Conservation (phyloP, 2,797 vertebrate species). For the Coregonus ussuriensis region DNA sequence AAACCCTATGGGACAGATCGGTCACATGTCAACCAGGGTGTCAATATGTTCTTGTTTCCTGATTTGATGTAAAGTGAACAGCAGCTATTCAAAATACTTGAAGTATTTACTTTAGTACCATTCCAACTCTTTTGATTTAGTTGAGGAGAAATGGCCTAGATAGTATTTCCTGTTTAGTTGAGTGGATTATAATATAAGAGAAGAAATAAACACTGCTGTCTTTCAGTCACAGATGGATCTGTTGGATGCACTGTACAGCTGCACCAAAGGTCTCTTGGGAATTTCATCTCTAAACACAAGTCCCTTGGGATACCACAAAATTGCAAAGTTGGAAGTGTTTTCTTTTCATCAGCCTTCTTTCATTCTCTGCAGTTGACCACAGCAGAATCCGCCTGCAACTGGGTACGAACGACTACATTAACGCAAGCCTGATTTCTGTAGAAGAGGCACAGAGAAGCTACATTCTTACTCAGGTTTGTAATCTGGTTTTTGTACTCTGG, state of each 20-base stretch:
- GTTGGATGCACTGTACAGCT: constrained; percentile 31
- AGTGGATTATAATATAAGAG: constrained; percentile 48
- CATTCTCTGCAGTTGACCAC: constrained; percentile 87
- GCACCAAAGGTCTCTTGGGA: constrained; percentile 15
- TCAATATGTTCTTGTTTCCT: constrained; percentile 13
- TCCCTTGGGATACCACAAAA: neutral
- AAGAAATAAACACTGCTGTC: constrained; percentile 31
- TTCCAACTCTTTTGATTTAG: constrained; percentile 2
- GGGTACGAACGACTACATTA: constrained; percentile 94
- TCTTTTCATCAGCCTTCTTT: constrained; percentile 21
- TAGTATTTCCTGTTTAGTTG: constrained; percentile 12
- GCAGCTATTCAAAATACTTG: constrained; percentile 3
- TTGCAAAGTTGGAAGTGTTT: constrained; percentile 1
- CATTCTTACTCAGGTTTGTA: constrained; percentile 95
- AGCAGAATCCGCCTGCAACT: constrained; percentile 94
- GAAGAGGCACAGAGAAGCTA: constrained; percentile 96
- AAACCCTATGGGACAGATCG: constrained; percentile 13
- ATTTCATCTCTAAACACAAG: neutral
- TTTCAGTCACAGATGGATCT: constrained; percentile 6
- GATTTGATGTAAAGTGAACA: constrained; percentile 17
- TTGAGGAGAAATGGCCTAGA: constrained; percentile 8
- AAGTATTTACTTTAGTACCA: constrained; percentile 1
- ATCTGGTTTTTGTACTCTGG: neutral
- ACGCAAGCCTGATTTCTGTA: constrained; percentile 93
- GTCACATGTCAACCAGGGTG: constrained; percentile 17